Base-by-base conservation (phyloP, 2,888 invertebrate genomes). In the Charanyca ferruginea region DNA sequence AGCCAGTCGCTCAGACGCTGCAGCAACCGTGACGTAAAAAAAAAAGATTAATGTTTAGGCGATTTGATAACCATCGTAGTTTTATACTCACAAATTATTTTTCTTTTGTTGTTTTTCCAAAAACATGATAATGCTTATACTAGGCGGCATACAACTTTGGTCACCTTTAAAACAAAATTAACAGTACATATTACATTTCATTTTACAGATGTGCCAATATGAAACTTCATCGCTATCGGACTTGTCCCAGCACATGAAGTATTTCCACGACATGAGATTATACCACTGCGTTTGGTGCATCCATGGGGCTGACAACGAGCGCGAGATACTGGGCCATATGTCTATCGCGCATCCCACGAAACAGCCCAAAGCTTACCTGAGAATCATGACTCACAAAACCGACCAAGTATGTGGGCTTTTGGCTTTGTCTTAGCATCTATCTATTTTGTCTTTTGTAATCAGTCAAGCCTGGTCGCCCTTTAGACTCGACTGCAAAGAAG, bases 241-340 rank as follows among this genome's bases (percentile, higher is more conserved):
- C 16, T 77, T 96, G 44, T 64, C 92, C 6, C 78, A 85, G 20
- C 95, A 94, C 69, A 82, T 93, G 77, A 91, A 89, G 71, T 49
- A n/a, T n/a, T n/a, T 28, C 1, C 96, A 96, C 73, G 91, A 89
- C 0, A 67, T 95, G n/a, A 92, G 87, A 68, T 71, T 93, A 58
- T 95, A 94, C 68, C 95, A 91, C 81, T 96, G 96, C 76, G 87
- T 92, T 0, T 94, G 93, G 89, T 96, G 96, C 66, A 85, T 91
- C 0, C 84, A 83, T 61, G 95, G 95, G 0, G 91, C 91, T 0
- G 91, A 92, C 70, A 88, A 83, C n/a, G 92, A 95, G 71, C 32
- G 62, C 0, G 90, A 89, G 2, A 78, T 96, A 63, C 73, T 95
- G 57, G 80, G 84, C 0, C 96, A 96, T 73, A 85, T 92, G 0